These are phyloP conservation scores for Falco concolor DNA, from an alignment of 2,797 vertebrate species.

Conservation along the genomic window DNA sequence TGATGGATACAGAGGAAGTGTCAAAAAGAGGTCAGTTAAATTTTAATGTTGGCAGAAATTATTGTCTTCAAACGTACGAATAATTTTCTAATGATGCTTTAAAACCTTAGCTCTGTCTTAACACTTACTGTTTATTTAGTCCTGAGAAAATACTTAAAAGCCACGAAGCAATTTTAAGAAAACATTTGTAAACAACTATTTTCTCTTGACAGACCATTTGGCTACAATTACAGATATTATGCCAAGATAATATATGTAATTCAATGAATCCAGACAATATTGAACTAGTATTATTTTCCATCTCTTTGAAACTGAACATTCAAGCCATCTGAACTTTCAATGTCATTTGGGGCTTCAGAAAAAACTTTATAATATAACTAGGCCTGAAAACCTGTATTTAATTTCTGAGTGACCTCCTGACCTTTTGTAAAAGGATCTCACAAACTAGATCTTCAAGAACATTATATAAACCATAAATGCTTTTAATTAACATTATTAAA, in stretches of 20 bases:
- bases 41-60: not conserved
- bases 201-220: constrained; percentile 49
- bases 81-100: not conserved
- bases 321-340: not conserved
- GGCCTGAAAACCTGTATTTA: not conserved
- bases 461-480: not conserved
- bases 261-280: not conserved
- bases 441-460: not conserved
- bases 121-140: not conserved
- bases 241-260: constrained; percentile 24
- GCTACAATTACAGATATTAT: constrained; percentile 40
- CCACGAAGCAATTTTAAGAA: constrained; percentile 12
- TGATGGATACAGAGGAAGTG: not conserved
- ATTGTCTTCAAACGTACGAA: not conserved
- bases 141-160: constrained; percentile 18
- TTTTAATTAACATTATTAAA: constrained; percentile 3
- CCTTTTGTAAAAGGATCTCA: not conserved
- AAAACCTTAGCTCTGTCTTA: constrained; percentile 9
- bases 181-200: constrained; percentile 22
- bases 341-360: not conserved
- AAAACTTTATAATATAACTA: not conserved
- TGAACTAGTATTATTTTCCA: not conserved
- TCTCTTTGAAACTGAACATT: not conserved
- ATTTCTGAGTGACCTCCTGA: not conserved
- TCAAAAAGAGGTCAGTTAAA: constrained; percentile 5